A percentile compares a stretch with the other conserved stretches of the same genome.
Evolutionary conservation across 2,888 invertebrate species (phyloP).

Genomic region (Hermaeophaga mercurialis): DNA sequence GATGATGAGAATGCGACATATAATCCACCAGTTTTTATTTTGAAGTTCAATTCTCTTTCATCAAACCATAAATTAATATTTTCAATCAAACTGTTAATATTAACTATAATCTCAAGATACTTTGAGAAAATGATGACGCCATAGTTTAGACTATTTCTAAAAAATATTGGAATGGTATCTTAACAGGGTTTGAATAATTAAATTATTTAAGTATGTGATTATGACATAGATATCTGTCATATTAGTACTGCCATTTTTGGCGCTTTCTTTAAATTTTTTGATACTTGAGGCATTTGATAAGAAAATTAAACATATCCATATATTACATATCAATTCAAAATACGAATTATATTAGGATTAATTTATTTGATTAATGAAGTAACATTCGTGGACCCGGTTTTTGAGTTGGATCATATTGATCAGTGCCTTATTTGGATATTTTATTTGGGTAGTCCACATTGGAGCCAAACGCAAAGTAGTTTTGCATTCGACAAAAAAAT

Average conservation of each 20-base stretch:
- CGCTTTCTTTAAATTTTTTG: conserved; percentile 1
- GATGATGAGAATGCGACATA: no score
- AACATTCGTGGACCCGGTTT: conserved; percentile 49
- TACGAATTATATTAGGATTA: conserved; percentile 24
- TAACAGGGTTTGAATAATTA: no score
- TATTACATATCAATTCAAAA: conserved; percentile 27
- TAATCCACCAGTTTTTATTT: no score
- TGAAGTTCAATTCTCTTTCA: no score
- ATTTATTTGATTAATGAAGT: conserved; percentile 19
- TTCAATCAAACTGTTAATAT: no score
- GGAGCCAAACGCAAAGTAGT: conserved; percentile 54
- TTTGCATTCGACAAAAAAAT: conserved; percentile 10
- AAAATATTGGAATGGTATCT: no score
- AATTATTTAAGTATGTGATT: no score
- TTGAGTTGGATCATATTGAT: conserved; percentile 62
- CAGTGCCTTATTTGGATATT: conserved; percentile 60
- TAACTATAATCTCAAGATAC: no score
- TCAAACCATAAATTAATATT: no score
- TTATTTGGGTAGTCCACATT: conserved; percentile 64
- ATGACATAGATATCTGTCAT: not conserved
- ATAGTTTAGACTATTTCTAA: no score
- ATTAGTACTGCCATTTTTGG: no score
- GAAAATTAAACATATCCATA: conserved; percentile 26
- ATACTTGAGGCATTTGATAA: not conserved
- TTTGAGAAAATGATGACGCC: no score